Evolutionary conservation across 2,888 invertebrate genomes (phyloP), one percentile per base, ranked within the genome.

Genomic region (Sclerodermus sp.): DNA sequence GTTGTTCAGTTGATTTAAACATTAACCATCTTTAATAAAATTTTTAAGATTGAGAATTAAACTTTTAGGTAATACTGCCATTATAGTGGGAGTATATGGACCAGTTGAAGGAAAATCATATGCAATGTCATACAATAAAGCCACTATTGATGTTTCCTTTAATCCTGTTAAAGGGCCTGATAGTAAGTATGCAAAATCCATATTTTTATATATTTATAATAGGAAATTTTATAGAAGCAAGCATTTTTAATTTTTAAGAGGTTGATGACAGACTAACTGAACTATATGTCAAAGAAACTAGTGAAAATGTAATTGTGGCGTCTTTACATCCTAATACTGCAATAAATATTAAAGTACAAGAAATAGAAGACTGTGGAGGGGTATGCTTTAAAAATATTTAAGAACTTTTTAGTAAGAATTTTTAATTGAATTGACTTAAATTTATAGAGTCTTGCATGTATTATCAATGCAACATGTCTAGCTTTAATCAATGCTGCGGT

Each of bases 401-500:
- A 34, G 34, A 4, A 70, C 69, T 39, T 64, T 23, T 23, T 64
- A 45, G 61, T 34, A 34, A 34, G 2, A 12, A 34, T n/a, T 34
- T 12, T 34, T 34, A 34, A 44, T 66, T n/a, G n/a, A n/a, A n/a
- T n/a, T n/a, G n/a, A n/a, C n/a, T n/a, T n/a, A n/a, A n/a, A 18
- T 77, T 66, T 80, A 55, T 77, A 89, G 91, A 74, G 93, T 1
- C 79, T 94, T 45, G 87, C 93, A 0, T 89, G 91, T 75, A 85
- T 88, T 12, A 81, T 96, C 30, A 96, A 96, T 81, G 88, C 91
- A 17, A 82, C 86, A 0, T 93, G 92, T 74, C 79, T 94, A 50
- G 91, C 94, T 0, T 80, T 94, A 29, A 80, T 96, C 1, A 89
- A 92, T 79, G 85, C 92, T 0, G 90, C 92, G 17, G 79, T 95